Evolutionary conservation across 2,888 invertebrate genomes (phyloP).

Genomic region (Hemaris fuciformis): DNA sequence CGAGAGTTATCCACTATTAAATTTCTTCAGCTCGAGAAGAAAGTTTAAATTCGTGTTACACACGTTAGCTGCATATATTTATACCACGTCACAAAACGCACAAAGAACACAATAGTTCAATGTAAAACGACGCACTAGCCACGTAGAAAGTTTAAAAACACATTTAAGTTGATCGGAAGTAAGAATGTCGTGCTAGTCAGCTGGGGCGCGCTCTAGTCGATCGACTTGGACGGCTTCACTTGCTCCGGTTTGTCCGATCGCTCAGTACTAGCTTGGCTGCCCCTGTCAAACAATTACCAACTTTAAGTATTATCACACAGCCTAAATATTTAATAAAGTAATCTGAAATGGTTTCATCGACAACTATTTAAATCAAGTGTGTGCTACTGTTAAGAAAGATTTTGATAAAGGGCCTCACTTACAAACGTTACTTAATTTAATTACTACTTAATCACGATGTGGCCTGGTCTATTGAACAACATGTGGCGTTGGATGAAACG

Average conservation of each 20-base stretch:
- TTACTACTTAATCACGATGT: too few relatives aligned
- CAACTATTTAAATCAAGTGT: too few relatives aligned
- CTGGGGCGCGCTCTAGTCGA: slow-evolving; percentile 52
- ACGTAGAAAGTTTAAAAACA: slow-evolving; percentile 2
- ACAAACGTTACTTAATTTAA: too few relatives aligned
- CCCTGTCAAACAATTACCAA: slow-evolving; percentile 45
- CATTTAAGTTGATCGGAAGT: not conserved
- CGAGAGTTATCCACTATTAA: too few relatives aligned
- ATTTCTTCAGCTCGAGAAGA: not conserved
- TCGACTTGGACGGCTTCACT: slow-evolving; percentile 77
- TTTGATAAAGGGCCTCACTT: too few relatives aligned
- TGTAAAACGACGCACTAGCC: slow-evolving; percentile 3
- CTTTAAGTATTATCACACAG: not conserved
- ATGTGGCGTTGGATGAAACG: too few relatives aligned
- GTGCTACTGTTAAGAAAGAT: too few relatives aligned
- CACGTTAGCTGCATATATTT: not conserved
- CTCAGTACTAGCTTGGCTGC: slow-evolving; percentile 69
- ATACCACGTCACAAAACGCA: not conserved
- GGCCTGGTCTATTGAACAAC: too few relatives aligned
- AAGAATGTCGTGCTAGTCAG: slow-evolving; percentile 18
- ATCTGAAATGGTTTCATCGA: too few relatives aligned
- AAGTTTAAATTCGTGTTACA: not conserved
- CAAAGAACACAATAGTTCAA: slow-evolving; percentile 3
- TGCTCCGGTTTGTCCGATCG: slow-evolving; percentile 57
- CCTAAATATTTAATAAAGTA: not conserved